Base-by-base conservation (phyloP, 53 echinoderm and acorn worm species). In the Luidia sarsii region DNA sequence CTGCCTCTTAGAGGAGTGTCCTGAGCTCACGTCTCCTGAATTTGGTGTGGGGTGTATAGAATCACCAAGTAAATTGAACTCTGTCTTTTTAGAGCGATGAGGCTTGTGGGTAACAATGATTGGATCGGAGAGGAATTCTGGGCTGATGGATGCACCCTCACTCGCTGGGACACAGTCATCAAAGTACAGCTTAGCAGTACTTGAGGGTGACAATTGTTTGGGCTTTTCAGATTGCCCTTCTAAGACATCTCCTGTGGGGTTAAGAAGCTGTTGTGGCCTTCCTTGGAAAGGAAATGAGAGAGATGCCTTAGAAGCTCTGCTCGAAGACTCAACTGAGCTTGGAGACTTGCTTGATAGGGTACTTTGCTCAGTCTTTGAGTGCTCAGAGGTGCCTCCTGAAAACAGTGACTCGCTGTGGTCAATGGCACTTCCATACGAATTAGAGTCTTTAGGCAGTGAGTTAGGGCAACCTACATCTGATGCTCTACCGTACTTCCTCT, bases 241-340 rank as follows among this genome's bases (percentile, higher is more conserved):
- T n/a, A n/a, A n/a, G n/a, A 41, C 11, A 11, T 41, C 41, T 41
- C 11, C 41, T 7, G 6, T 41, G 41, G 6, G 41, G 11, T 41
- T 11, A 41, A n/a, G n/a, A n/a, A 41, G 41, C 41, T 41, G 6
- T 41, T 41, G 41, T 7, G 64, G 64, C 19, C 19, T 69, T 11
- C 77, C 77, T 77, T 61, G 77, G 48, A 29, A 77, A 39, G 77
- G 77, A 61, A 77, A 60, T 18, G 77, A 77, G n/a, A 77, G 60
- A 24, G 77, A 77, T 46, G 48, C 61, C 43, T 31, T 61, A 31
- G 34, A 48, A 18, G 61, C 43, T n/a, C 43, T 18, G 3, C 19
- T 21, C 7, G 46, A 59, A 41, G 77, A 61, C 48, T 43, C 61
- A 32, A 31, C 29, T 6, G 51, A 69, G 34, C 32, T 69, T 33